A percentile compares a stretch with the other conserved stretches of the same genome.
These are phyloP conservation scores for Phainopepla nitens DNA, from an alignment of 2,113 vertebrate species.

Conservation along the genomic window DNA sequence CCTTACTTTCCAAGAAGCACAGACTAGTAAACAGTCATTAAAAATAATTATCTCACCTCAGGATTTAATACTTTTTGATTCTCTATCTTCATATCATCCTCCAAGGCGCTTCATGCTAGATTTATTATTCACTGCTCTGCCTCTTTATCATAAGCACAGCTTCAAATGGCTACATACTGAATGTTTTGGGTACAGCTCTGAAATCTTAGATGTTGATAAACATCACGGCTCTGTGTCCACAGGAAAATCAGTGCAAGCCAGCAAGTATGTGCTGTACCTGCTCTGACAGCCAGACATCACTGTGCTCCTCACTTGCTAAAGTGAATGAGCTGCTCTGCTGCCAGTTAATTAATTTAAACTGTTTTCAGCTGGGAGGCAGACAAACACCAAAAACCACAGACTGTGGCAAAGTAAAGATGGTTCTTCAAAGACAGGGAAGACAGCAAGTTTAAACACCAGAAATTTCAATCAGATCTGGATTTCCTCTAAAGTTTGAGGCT, in stretches of 20 bases:
- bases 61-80: conserved; percentile 7
- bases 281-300: background rate
- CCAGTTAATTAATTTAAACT: background rate
- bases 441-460: background rate
- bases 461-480: background rate
- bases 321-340: background rate
- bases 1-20: conserved; percentile 1
- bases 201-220: background rate
- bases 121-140: background rate
- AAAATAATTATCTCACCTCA: conserved; percentile 31
- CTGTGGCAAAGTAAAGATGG: background rate
- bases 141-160: background rate
- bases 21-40: conserved; percentile 34
- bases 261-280: background rate
- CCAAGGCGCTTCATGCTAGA: background rate
- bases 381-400: background rate
- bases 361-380: background rate
- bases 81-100: conserved; percentile 4
- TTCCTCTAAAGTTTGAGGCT: background rate
- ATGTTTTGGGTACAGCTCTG: background rate
- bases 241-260: background rate
- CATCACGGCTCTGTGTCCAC: background rate
- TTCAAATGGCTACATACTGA: background rate
- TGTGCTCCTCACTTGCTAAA: background rate
- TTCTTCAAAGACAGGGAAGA: background rate